Percentiles rank a stretch among this genome's conserved stretches.
Conservation (phyloP, 2,888 invertebrate genomes). For the Trichogramma dendrolimi region DNA sequence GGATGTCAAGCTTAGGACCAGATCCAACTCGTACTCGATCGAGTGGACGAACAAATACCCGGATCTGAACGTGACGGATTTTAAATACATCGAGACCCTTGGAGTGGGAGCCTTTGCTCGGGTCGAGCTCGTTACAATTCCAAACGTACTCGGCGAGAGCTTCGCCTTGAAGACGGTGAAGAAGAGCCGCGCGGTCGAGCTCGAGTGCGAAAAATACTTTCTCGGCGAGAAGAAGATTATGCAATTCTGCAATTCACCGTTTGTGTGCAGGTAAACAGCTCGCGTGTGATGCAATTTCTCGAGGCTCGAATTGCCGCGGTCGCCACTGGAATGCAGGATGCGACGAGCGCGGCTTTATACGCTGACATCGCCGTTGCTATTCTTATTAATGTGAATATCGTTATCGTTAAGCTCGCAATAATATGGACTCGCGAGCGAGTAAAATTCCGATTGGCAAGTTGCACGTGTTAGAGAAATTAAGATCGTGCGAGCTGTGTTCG, state of each 20-base stretch:
- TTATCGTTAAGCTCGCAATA: no score
- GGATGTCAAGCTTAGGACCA: conserved; percentile 32
- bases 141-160: conserved; percentile 41
- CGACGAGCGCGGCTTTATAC: no score
- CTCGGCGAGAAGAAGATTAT: conserved; percentile 63
- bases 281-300: no score
- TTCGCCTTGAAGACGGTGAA: conserved; percentile 66
- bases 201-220: conserved; percentile 63
- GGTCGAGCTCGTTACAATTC: conserved; percentile 64
- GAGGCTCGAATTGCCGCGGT: no score
- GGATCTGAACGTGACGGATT: conserved; percentile 68
- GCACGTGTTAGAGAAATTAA: no score
- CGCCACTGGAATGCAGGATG: no score
- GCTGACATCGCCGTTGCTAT: no score
- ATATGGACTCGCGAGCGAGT: no score
- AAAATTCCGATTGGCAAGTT: no score
- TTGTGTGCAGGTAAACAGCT: conserved; percentile 62
- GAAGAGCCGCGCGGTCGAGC: conserved; percentile 60
- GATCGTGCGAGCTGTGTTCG: no score
- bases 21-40: conserved; percentile 27
- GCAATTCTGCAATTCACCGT: conserved; percentile 64
- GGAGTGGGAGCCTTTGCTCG: conserved; percentile 89
- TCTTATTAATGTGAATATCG: no score
- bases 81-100: conserved; percentile 76
- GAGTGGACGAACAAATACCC: conserved; percentile 54